Conservation (phyloP, 2,113 vertebrate genomes). For the Furnarius figulus region DNA sequence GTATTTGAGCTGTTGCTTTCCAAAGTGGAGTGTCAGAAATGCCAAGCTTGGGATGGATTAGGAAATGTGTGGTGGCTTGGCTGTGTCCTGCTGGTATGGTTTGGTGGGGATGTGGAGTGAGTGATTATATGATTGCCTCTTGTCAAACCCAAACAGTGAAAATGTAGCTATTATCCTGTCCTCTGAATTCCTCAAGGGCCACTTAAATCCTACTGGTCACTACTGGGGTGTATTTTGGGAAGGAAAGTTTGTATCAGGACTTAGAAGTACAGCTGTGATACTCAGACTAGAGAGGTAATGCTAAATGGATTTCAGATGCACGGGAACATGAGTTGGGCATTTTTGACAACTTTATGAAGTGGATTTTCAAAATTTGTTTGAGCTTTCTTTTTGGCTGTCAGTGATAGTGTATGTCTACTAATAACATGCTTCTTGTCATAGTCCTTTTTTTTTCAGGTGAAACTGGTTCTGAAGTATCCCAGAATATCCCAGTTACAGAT, state of each 20-base stretch:
- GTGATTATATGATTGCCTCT: conserved; percentile 25
- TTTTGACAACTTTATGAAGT: conserved; percentile 51
- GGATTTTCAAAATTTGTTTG: conserved; percentile 46
- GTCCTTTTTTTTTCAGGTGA: conserved; percentile 24
- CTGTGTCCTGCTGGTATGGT: conserved; percentile 17
- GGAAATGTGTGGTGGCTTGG: conserved; percentile 25
- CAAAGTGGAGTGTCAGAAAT: not conserved
- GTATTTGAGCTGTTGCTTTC: not conserved
- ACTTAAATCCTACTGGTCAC: conserved; percentile 67
- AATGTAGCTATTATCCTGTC: conserved; percentile 45
- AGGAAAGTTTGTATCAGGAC: conserved; percentile 36
- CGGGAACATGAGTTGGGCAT: conserved; percentile 6
- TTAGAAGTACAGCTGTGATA: conserved; percentile 22
- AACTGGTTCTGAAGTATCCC: not conserved
- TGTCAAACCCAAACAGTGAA: conserved; percentile 17
- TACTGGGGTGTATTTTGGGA: conserved; percentile 66
- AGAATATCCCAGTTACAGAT: not conserved
- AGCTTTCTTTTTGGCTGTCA: conserved; percentile 35
- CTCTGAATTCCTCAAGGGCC: conserved; percentile 53
- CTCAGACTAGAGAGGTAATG: conserved; percentile 33
- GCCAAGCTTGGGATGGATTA: not conserved
- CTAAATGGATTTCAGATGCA: conserved; percentile 49
- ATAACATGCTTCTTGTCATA: not conserved
- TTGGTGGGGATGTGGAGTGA: not conserved
- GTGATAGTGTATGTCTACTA: not conserved